Percentiles rank a stretch among this genome's conserved stretches.
phyloP scores from a whole-genome alignment of 64 coral and sea anemone species.

The Orbicella faveolata region DNA sequence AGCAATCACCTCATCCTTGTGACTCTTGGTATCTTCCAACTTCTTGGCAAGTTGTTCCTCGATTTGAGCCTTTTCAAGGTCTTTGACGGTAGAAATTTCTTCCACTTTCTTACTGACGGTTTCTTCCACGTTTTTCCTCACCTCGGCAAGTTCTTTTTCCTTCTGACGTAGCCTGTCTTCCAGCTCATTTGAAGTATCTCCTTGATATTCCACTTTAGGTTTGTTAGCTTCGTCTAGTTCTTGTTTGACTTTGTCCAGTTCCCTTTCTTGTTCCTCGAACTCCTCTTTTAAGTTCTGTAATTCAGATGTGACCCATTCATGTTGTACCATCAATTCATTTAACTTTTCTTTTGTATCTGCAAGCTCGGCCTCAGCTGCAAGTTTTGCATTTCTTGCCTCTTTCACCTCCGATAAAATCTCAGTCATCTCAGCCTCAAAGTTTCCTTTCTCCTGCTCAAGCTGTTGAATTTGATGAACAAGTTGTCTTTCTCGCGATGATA shows the following conservation, averaged over 20 bases:
- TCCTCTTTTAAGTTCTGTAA: slow-evolving; percentile 72
- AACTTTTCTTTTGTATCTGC: slow-evolving; percentile 30
- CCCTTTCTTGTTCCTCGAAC: slow-evolving; percentile 38
- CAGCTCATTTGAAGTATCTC: not conserved
- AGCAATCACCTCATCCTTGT: slow-evolving; percentile 80
- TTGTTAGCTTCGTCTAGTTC: slow-evolving; percentile 37
- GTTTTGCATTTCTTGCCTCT: not conserved
- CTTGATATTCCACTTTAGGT: not conserved
- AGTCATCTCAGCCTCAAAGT: not conserved
- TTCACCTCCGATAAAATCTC: slow-evolving; percentile 16
- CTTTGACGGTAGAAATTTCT: slow-evolving; percentile 57
- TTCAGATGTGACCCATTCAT: slow-evolving; percentile 73
- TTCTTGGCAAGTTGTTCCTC: slow-evolving; percentile 62
- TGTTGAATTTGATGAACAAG: slow-evolving; percentile 9
- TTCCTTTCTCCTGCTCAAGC: not conserved
- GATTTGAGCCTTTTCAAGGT: slow-evolving; percentile 50
- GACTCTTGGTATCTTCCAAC: slow-evolving; percentile 60
- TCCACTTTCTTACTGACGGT: slow-evolving; percentile 34
- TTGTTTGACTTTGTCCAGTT: slow-evolving; percentile 36
- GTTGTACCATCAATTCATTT: slow-evolving; percentile 38
- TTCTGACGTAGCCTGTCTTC: not conserved
- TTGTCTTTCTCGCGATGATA: slow-evolving; percentile 20
- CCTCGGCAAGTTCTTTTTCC: slow-evolving; percentile 30
- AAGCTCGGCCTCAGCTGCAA: slow-evolving; percentile 5
- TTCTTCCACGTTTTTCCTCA: slow-evolving; percentile 48